phyloP scores from a whole-genome alignment of 2,113 vertebrate genomes.

The Synchiropus splendidus region DNA sequence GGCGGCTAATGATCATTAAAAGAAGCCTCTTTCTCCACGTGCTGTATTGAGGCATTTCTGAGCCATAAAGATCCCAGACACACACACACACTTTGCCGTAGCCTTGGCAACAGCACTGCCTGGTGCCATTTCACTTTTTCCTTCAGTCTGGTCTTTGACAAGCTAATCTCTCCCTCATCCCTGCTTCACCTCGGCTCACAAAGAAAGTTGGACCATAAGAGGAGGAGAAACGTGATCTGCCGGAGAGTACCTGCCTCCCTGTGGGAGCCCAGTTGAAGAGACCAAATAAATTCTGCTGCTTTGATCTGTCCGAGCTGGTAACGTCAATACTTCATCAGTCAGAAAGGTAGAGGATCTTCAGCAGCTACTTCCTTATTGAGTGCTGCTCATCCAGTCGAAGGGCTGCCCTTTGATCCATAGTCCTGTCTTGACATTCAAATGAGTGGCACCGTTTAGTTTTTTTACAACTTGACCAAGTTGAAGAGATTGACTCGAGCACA shows the following conservation, averaged over 20 bases:
- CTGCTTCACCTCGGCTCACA: not conserved
- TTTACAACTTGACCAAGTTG: too few species aligned
- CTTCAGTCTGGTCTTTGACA: constrained; percentile 31
- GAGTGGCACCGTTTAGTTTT: too few species aligned
- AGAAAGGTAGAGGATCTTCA: too few species aligned
- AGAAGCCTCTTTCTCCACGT: constrained; percentile 33
- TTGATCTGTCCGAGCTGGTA: too few species aligned
- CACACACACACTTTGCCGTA: constrained; percentile 28
- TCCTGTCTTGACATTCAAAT: too few species aligned
- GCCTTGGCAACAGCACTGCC: constrained; percentile 32
- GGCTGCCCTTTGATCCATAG: too few species aligned
- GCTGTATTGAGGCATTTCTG: constrained; percentile 36
- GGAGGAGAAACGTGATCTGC: constrained; percentile 4
- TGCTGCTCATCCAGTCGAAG: too few species aligned
- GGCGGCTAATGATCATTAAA: constrained; percentile 43
- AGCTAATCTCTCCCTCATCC: constrained; percentile 29
- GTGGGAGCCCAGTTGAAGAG: constrained; percentile 19
- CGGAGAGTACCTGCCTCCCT: constrained; percentile 39
- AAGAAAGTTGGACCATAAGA: not conserved
- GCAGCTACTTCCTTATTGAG: too few species aligned
- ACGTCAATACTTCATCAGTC: too few species aligned
- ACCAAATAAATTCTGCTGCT: constrained; percentile 31
- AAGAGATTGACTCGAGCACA: too few species aligned
- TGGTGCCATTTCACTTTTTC: constrained; percentile 9
- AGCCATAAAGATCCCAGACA: constrained; percentile 25